Evolutionary conservation across 30 jellyfish, hydroid and myxozoan species (phyloP).

Genomic region (Chrysaora quinquecirrha): DNA sequence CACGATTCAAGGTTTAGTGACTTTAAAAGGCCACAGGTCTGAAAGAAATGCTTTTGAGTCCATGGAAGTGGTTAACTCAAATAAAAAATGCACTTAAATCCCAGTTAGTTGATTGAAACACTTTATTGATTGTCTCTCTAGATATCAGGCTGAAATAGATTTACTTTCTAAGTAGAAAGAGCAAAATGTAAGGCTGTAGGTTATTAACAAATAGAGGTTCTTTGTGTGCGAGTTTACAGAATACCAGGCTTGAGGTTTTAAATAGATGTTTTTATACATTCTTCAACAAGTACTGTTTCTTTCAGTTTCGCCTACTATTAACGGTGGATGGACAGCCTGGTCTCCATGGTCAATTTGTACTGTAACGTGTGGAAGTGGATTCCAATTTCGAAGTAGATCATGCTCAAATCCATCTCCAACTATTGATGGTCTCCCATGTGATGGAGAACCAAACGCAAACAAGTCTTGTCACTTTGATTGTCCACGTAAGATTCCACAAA

Average conservation of each 20-base stretch:
- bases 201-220: too few relatives aligned
- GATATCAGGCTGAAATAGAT: too few relatives aligned
- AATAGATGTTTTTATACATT: too few relatives aligned
- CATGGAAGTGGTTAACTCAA: too few relatives aligned
- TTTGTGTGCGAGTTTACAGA: not conserved
- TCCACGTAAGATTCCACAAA: slow-evolving; percentile 20
- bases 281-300: not conserved
- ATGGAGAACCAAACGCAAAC: not conserved
- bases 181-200: too few relatives aligned
- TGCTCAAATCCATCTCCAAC: not conserved
- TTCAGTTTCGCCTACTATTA: not conserved
- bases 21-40: too few relatives aligned
- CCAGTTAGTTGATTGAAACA: too few relatives aligned
- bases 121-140: too few relatives aligned
- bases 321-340: not conserved
- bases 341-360: not conserved
- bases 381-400: not conserved
- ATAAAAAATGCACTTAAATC: too few relatives aligned
- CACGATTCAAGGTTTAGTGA: too few relatives aligned
- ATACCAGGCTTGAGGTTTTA: not conserved
- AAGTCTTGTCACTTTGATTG: not conserved
- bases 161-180: too few relatives aligned
- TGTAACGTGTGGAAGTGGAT: not conserved
- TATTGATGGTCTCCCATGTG: not conserved
- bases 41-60: too few relatives aligned